phyloP scores from a whole-genome alignment of 2,113 vertebrate species.

The Trichomycterus rosablanca region DNA sequence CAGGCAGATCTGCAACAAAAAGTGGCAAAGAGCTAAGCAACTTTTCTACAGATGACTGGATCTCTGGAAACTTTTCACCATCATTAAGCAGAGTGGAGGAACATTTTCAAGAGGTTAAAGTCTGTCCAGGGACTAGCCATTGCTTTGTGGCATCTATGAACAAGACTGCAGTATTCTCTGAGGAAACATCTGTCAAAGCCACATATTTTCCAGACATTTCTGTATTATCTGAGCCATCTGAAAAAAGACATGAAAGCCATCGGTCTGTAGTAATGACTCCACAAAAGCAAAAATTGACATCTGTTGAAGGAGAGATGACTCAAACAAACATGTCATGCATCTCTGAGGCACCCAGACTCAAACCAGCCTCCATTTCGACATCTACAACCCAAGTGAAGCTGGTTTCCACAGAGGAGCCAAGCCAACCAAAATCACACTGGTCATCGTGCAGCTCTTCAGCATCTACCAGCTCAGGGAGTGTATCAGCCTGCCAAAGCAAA shows the following conservation, averaged over 20 bases:
- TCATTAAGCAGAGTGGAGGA: neutral
- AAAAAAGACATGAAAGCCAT: constrained; percentile 14
- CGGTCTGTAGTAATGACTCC: neutral
- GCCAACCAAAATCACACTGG: constrained; percentile 36
- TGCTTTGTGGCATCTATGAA: neutral
- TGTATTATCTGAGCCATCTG: no score
- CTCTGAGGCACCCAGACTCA: no score
- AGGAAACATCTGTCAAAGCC: no score
- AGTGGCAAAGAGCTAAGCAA: neutral
- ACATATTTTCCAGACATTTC: no score
- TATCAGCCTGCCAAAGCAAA: constrained; percentile 35
- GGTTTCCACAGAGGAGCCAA: constrained; percentile 19
- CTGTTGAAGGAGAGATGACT: neutral
- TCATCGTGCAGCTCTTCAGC: constrained; percentile 6
- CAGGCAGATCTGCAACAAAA: neutral
- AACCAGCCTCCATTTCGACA: neutral
- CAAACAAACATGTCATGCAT: no score
- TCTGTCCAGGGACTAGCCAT: neutral
- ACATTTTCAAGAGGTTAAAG: neutral
- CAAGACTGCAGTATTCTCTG: neutral
- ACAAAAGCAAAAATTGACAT: neutral
- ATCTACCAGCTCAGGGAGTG: constrained; percentile 23
- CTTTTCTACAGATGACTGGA: neutral
- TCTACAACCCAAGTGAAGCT: constrained; percentile 15
- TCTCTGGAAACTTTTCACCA: neutral